Base-by-base conservation (phyloP, 1,140 invertebrate species). In the Ceratoteleas bidentatus region DNA sequence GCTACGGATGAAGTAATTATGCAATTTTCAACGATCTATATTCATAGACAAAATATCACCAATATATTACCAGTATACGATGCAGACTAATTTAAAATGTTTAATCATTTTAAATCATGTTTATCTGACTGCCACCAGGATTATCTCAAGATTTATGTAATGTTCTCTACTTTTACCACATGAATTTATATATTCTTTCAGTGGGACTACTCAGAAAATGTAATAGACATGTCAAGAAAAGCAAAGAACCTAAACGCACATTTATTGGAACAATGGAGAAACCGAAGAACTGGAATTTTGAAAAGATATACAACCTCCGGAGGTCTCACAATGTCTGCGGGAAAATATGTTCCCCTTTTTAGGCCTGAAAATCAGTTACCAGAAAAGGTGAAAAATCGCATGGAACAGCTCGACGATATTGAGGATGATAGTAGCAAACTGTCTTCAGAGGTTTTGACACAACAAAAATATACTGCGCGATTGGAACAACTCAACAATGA, bases 361-460 rank as follows among this genome's bases (percentile, higher is more conserved):
- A 16, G n/a, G 14, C 3, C 1, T 47, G 24, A 52, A 11, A 15
- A 43, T 9, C 47, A 57, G 15, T 93, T 96, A n/a, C 95, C 96
- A 68, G 97, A 98, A 87, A 97, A 98, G 92, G 96, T 98, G 0
- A 96, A 96, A 90, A 96, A 96, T 87, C 94, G 97, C 50, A 89
- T 99, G 58, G 97, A 99, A 90, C 97, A 99, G 89, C 90, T 99
- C 52, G 98, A 99, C 93, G 96, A 98, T 85, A 97, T 98, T 92
- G 97, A 99, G 88, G 97, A 98, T 91, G 95, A 96, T 64, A 93
- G 97, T 40, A 94, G 95, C 85, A 96, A 97, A 92, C 96, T 14
- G 45, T 7, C 0, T 5, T 6, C 97, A 92, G 95, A 97, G 90
- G 96, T 97, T 85, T 92, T 99, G 38, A 96, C 95, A 5, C 98